Base-by-base conservation (phyloP, 2,113 vertebrate genomes). In the Xiphophorus maculatus region DNA sequence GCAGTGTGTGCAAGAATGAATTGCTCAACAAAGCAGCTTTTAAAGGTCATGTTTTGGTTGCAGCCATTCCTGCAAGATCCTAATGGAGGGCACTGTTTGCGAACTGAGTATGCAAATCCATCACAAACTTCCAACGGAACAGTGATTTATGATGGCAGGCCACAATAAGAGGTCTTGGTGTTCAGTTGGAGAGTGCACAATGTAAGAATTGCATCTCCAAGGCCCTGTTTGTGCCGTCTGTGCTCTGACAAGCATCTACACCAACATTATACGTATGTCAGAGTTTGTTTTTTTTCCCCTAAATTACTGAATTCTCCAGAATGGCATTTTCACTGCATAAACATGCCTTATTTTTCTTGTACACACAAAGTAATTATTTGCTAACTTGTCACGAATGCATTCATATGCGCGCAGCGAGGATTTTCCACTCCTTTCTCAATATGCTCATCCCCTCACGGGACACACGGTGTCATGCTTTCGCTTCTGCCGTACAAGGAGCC, bases 21-120 rank as follows among this genome's bases (percentile, higher is more conserved):
- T 62, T 84, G 87, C 89, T 90, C 90, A 79, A 91, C 90, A 88
- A 92, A 92, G 92, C 93, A 93, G 91, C 89, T 93, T 93, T 93
- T 92, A 94, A 94, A 94, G 93, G 93, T 94, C 92, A 93, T 85
- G 83, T 89, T 88, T 92, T 84, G 14, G 5, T 84, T 75, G 90
- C 85, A 72, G 84, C 81, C 75, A 19, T 87, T 83, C 76, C 80
- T 71, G 61, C 75, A 63, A 89, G 87, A 88, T 80, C 77, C 83
- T 77, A 68, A 82, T 71, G 40, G 86, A 85, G 85, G 86, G 79
- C 84, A 78, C 64, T 37, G 74, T 87, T 90, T 83, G 79, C 79
- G 81, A 87, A 82, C 76, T 4, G 68, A 63, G 63, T 85, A 89
- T 92, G 86, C 81, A 91, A 88, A 93, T 91, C 88, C 84, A 90